Evolutionary conservation across 2,113 vertebrate genomes (phyloP).

Genomic region (Orthochromis malagaraziensis): DNA sequence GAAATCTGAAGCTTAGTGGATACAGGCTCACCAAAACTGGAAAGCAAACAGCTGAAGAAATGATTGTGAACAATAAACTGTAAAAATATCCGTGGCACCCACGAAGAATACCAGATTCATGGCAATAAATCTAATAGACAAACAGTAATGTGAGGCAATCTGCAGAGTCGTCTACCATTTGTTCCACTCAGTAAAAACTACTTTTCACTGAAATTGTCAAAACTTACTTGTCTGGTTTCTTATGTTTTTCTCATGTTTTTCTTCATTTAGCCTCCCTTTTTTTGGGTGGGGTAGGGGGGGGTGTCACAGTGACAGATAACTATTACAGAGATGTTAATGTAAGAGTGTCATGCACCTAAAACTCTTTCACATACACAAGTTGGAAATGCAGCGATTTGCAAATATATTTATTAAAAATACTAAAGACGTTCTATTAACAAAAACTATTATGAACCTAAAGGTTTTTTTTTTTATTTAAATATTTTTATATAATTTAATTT

Average conservation of each 20-base stretch:
- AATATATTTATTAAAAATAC: neutral
- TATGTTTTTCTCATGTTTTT: neutral
- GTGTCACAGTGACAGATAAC: accelerated
- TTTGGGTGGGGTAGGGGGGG: neutral
- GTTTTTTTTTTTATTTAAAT: neutral
- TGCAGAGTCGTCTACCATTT: neutral
- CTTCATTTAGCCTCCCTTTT: neutral
- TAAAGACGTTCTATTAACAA: accelerated
- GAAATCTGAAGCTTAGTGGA: neutral
- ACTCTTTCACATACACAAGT: neutral
- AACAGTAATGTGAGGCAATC: neutral
- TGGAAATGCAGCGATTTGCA: neutral
- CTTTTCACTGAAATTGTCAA: neutral
- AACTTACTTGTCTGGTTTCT: neutral
- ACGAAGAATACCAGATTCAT: neutral
- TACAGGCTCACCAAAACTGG: neutral
- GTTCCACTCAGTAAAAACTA: neutral
- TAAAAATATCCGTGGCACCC: accelerated
- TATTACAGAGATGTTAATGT: neutral
- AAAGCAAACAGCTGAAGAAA: neutral
- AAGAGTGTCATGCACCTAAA: neutral
- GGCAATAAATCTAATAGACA: neutral
- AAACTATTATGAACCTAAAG: neutral
- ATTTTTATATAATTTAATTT: neutral
- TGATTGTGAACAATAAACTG: neutral